Conservation (phyloP, 92 coral and sea anemone species). For the Epizoanthus fatuus region DNA sequence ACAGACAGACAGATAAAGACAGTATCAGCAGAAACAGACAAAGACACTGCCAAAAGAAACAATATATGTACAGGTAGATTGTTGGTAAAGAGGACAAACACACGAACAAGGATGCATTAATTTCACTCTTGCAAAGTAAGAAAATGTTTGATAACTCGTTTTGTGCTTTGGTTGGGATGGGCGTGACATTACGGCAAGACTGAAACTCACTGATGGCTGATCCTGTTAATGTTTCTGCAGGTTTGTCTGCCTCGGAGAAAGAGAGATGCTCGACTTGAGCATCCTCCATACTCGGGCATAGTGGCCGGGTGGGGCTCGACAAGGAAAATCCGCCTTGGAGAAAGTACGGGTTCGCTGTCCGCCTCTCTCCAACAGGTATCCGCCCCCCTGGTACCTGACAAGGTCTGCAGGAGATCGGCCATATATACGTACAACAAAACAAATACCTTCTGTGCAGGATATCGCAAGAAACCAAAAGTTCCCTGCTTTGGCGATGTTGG, state of each 20-base stretch:
- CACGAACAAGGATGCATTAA: too few species aligned
- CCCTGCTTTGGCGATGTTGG: conserved; percentile 92
- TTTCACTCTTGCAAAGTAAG: too few species aligned
- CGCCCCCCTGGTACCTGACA: conserved; percentile 82
- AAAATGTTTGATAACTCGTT: too few species aligned
- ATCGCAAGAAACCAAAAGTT: conserved; percentile 74
- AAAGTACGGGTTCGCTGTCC: conserved; percentile 76
- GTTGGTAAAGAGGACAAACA: too few species aligned
- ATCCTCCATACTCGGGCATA: conserved; percentile 78
- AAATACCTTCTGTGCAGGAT: conserved; percentile 85
- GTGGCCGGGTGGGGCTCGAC: conserved; percentile 95
- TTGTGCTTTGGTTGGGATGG: too few species aligned
- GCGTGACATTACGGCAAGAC: too few species aligned
- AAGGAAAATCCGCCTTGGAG: conserved; percentile 70
- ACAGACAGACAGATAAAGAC: too few species aligned
- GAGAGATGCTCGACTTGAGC: conserved; percentile 77
- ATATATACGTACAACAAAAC: conserved; percentile 69
- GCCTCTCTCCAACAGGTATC: conserved; percentile 79
- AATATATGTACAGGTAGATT: too few species aligned
- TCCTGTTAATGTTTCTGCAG: conserved; percentile 27
- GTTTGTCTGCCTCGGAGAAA: conserved; percentile 84
- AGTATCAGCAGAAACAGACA: too few species aligned
- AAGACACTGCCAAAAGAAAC: too few species aligned
- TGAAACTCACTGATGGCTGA: neutral
- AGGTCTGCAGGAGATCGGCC: conserved; percentile 79